phyloP scores from a whole-genome alignment of 1,140 invertebrate species.

The Himalopsyche phryganea region DNA sequence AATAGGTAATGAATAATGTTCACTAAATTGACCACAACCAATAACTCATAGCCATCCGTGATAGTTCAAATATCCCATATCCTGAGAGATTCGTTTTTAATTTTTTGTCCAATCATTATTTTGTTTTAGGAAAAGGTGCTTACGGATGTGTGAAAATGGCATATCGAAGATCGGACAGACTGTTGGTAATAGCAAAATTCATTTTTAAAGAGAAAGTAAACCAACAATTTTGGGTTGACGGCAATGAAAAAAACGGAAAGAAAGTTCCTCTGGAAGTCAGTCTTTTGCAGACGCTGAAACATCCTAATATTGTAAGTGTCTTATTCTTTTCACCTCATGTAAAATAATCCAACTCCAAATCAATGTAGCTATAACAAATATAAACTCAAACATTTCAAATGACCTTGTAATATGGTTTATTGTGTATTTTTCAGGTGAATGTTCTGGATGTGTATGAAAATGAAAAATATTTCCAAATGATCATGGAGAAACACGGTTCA shows the following conservation, averaged over 20 bases:
- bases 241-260: slow-evolving; percentile 48
- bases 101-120: neutral
- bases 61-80: no score
- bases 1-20: slow-evolving; percentile 51
- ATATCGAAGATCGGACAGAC: slow-evolving; percentile 57
- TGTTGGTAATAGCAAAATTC: slow-evolving; percentile 71
- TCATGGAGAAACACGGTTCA: slow-evolving; percentile 78
- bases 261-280: slow-evolving; percentile 66
- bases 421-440: slow-evolving; percentile 51
- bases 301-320: slow-evolving; percentile 67
- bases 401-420: no score
- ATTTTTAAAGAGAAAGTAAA: slow-evolving; percentile 69
- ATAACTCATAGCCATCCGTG: no score
- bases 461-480: slow-evolving; percentile 69
- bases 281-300: slow-evolving; percentile 61
- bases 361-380: no score
- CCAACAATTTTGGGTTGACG: slow-evolving; percentile 65
- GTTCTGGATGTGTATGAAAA: slow-evolving; percentile 73
- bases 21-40: no score
- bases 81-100: neutral
- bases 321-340: neutral
- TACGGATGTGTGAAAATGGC: slow-evolving; percentile 73
- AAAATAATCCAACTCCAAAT: neutral
- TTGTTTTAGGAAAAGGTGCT: slow-evolving; percentile 58
- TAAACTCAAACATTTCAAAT: no score